Base-by-base conservation (phyloP, 2,888 invertebrate genomes). In the Melikaiella ostensackeni region DNA sequence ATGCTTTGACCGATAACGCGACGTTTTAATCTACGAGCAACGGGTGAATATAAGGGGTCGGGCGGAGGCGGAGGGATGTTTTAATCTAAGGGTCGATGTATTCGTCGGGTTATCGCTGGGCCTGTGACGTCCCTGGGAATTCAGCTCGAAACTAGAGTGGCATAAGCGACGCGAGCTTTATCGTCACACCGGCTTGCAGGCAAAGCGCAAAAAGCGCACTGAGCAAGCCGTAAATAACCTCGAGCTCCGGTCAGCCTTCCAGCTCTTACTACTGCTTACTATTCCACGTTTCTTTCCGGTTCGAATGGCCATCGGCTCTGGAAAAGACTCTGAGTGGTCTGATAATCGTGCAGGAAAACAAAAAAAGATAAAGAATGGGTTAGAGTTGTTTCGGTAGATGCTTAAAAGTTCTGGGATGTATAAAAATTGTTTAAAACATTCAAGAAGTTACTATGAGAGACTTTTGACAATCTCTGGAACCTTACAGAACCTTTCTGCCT, bases 41-140 rank as follows among this genome's bases (percentile, higher is more conserved):
- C 79, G 77, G 66, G 50, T 55, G 70, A 30, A 77, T 62, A 62
- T 70, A 75, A 61, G 79, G 50, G 55, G 21, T 7, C 13, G 42
- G 27, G 66, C 38, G 4, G 30, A n/a, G 30, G 30, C 4, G 46
- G 66, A 50, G 46, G 33, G 77, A 77, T 61, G 74, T 81, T 82
- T 82, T 82, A 82, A 82, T 82, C 80, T 82, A 82, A 82, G 81
- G 81, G 78, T 80, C 78, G 82, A 77, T 79, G 82, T 81, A 81
- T 81, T 81, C 82, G 78, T 70, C 70, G 50, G 50, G 70, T 70
- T 70, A 70, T 50, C 33, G 70, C 70, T 27, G 30, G 21, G 70
- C 50, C 50, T 30, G 70, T 50, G 30, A 70, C 64, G 27, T 30
- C 50, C 70, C 70, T 50, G 24, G 70, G 33, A 50, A 70, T 50